These are phyloP conservation scores for Eupeodes luniger DNA, from an alignment of 2,888 invertebrate genomes.

Conservation along the genomic window DNA sequence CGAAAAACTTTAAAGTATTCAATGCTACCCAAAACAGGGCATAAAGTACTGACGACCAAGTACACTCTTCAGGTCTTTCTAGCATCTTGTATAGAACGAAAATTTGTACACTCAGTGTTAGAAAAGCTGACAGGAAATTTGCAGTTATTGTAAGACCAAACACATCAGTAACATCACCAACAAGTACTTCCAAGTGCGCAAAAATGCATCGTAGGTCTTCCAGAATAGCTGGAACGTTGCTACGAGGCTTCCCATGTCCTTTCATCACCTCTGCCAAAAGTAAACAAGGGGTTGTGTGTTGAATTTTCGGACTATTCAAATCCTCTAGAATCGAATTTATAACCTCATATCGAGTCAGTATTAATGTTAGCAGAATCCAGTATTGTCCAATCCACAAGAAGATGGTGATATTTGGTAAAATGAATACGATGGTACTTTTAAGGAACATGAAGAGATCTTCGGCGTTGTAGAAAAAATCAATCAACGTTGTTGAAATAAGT, in stretches of 20 bases:
- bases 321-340: conserved; percentile 66
- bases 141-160: conserved; percentile 56
- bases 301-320: conserved; percentile 12
- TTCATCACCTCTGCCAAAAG: conserved; percentile 33
- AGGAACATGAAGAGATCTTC: conserved; percentile 33
- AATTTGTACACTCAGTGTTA: conserved; percentile 31
- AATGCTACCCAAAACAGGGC: conserved; percentile 34
- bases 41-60: not conserved
- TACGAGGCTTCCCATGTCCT: not conserved
- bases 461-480: conserved; percentile 66
- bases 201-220: conserved; percentile 44
- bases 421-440: conserved; percentile 63
- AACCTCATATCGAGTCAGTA: conserved; percentile 54
- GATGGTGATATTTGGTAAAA: conserved; percentile 76
- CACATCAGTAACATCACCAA: conserved; percentile 39
- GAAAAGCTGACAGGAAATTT: conserved; percentile 50
- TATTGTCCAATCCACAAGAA: conserved; percentile 77
- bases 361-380: conserved; percentile 72
- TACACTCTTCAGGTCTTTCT: not conserved
- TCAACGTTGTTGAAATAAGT: conserved; percentile 10
- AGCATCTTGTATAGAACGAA: conserved; percentile 45
- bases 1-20: conserved; percentile 29
- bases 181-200: conserved; percentile 32
- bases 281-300: not conserved
- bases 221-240: conserved; percentile 25